Evolutionary conservation across 2,113 vertebrate genomes (phyloP), one percentile per base, ranked within the genome.

Genomic region (Tauraco erythrolophus): DNA sequence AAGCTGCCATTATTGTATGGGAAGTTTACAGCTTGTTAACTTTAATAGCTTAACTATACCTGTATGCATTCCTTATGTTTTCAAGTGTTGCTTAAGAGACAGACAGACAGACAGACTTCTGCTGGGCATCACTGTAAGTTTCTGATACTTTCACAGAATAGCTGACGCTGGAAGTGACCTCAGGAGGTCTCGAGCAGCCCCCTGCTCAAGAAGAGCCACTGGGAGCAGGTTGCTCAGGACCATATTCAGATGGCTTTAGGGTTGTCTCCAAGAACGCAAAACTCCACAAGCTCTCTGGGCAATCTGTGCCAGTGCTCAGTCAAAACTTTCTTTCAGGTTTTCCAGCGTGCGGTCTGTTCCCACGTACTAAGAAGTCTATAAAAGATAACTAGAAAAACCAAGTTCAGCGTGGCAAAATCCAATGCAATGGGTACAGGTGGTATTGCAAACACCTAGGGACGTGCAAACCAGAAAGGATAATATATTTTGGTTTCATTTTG

Each of bases 1-100:
- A 96, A 94, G 70, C 66, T 96, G 80, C 81, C 53, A 74, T 96
- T 95, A 74, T 51, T 77, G 74, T 46, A 85, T 8, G 31, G 61
- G 37, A 92, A 88, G 74, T 83, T 97, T 93, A 88, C 84, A 94
- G 80, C 84, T 82, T 76, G 80, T 79, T 43, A 43, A 43, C 41
- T 43, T 43, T 43, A 43, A 43, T 43, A 43, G 41, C 53, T 91
- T 45, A 89, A 75, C 51, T 56, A 81, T 31, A 94, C 84, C 93
- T 89, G 81, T 37, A 78, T 30, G 14, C 28, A 46, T 57, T 64
- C 86, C 76, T 78, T 46, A 48, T 14, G 28, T 77, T 87, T 81
- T 48, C 62, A 30, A 1, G 30, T 14, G 61, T 39, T 83, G 45
- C 50, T 84, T 71, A 64, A 57, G 39, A 62, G 64, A 46, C 19